Evolutionary conservation across 2,888 invertebrate genomes (phyloP).

Genomic region (Amblyjoppa fuscipennis): DNA sequence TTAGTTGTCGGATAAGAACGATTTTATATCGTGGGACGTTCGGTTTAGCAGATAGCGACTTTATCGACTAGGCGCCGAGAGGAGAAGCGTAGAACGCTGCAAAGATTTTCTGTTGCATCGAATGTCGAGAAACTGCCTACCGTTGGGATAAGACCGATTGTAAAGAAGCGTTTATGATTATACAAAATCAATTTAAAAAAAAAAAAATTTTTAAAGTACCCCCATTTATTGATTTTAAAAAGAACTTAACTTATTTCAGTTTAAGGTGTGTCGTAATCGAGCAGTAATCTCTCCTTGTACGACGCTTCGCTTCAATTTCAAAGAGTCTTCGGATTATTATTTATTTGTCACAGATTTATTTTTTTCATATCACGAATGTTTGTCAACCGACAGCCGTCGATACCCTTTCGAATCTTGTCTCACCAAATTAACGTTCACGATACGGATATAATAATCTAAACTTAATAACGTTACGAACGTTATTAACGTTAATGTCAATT

Average conservation of each 20-base stretch:
- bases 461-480: neutral
- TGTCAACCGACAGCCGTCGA: neutral
- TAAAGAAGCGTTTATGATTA: neutral
- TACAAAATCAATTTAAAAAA: neutral
- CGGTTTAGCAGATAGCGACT: slow-evolving; percentile 7
- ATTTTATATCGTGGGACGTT: neutral
- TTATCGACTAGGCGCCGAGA: slow-evolving; percentile 5
- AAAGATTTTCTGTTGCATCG: neutral
- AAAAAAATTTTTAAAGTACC: neutral
- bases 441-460: neutral
- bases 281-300: neutral
- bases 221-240: neutral
- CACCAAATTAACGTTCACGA: neutral
- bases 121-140: slow-evolving; percentile 32
- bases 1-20: neutral
- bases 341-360: neutral
- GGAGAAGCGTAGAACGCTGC: neutral
- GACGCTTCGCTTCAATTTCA: neutral
- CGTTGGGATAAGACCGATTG: neutral
- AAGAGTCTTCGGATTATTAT: no score
- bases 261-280: neutral
- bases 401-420: neutral
- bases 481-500: neutral
- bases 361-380: neutral
- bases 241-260: neutral